Conservation (phyloP, 2,888 invertebrate genomes). For the Anoncus sp. region DNA sequence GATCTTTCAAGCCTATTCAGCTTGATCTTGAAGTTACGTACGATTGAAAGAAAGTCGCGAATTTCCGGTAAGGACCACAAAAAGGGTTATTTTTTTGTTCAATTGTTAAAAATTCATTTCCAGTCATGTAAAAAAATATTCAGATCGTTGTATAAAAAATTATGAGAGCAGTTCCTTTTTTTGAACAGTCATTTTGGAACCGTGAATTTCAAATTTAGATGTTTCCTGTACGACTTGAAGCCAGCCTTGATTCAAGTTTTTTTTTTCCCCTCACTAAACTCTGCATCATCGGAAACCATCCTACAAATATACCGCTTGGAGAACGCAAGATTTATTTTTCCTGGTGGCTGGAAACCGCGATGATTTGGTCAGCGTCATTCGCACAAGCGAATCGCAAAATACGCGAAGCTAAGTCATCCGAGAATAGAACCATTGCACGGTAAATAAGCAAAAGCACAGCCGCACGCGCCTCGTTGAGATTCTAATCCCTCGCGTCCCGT, state of each 20-base stretch:
- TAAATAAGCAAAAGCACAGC: conserved; percentile 26
- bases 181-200: neutral
- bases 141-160: no score
- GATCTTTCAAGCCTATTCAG: no score
- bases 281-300: conserved; percentile 6
- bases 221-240: neutral
- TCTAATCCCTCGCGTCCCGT: conserved; percentile 37
- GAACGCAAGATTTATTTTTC: conserved; percentile 26
- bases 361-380: conserved; percentile 34
- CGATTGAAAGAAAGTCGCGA: no score
- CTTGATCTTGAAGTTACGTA: no score
- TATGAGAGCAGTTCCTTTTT: no score
- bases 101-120: no score
- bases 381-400: conserved; percentile 32
- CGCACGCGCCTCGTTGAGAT: conserved; percentile 42
- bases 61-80: no score
- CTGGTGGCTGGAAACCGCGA: conserved; percentile 8
- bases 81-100: no score
- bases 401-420: conserved; percentile 47
- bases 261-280: neutral
- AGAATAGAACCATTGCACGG: conserved; percentile 55
- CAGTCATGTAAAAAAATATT: no score
- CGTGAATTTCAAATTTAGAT: neutral
- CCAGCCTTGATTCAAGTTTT: neutral
- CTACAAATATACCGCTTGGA: neutral